Base-by-base conservation (phyloP, 2,888 invertebrate species). In the Drosophila monieri region DNA sequence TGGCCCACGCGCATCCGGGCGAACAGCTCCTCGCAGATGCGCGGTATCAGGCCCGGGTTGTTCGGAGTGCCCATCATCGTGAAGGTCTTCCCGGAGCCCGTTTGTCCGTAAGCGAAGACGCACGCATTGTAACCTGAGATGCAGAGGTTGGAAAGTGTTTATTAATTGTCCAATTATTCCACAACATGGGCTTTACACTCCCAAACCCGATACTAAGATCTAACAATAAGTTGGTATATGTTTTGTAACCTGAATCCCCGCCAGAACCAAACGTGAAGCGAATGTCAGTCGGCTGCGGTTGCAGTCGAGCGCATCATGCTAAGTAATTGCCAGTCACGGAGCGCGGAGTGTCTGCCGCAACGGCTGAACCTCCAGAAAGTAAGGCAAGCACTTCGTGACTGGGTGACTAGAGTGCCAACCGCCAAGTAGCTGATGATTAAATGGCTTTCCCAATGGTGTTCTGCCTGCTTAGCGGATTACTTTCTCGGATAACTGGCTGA, bases 71-170 rank as follows among this genome's bases (percentile, higher is more conserved):
- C 97, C 97, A 97, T 97, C 97, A 97, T 97, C 35, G 97, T 97
- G 90, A 96, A 97, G 0, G 97, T 97, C 92, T 97, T 97, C 57
- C 97, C 97, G 91, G 96, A 96, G 74, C 97, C 97, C 3, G 97
- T 97, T 93, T 97, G 97, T 18, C 97, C 97, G 90, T 97, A 97
- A 44, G 97, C 97, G 92, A 97, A 97, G 60, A 97, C 96, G 90
- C 97, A 97, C 64, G 97, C 97, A 92, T 97, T 97, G 93, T 97
- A 97, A 35, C 92, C 91, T 91, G 35, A 35, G 6, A 2, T 2
- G n/a, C 14, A 6, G 6, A 6, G 6, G 0, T 5, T 2, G 35
- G 35, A 14, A 14, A 35, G 35, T 35, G 35, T 6, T 35, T 35
- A n/a, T 35, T 35, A 35, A 35, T 35, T 18, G 41, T 10, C 6